Conservation (phyloP, 2,888 invertebrate genomes). For the Sminthurinus aureus region DNA sequence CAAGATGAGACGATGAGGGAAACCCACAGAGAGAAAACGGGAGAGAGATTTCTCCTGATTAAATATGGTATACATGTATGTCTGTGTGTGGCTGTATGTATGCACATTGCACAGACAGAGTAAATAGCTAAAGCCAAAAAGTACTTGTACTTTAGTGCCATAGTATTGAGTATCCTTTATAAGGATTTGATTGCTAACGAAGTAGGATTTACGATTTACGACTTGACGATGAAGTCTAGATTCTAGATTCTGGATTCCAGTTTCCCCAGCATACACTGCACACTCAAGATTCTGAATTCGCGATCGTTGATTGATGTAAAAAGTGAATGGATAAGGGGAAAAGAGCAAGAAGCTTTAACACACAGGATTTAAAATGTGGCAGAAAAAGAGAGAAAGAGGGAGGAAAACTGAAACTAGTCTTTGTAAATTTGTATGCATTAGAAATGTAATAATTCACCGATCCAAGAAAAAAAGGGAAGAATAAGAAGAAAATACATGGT, state of each 20-base stretch:
- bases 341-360: too few species aligned
- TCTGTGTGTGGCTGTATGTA: too few species aligned
- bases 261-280: too few species aligned
- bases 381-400: neutral
- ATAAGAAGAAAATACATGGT: too few species aligned
- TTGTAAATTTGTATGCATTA: conserved; percentile 30
- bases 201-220: neutral
- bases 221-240: neutral
- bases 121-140: neutral
- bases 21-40: neutral
- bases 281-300: neutral
- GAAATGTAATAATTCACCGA: conserved; percentile 24
- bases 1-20: neutral
- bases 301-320: neutral
- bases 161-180: neutral
- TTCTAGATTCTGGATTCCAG: neutral
- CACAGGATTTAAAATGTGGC: neutral
- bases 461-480: too few species aligned
- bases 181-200: conserved; percentile 16
- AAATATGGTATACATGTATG: neutral
- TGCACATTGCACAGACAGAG: too few species aligned
- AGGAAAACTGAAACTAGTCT: neutral
- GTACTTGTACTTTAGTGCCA: neutral
- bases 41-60: neutral
- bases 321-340: neutral